Conservation (phyloP, 2,113 vertebrate genomes). For the Halichoerus grypus region DNA sequence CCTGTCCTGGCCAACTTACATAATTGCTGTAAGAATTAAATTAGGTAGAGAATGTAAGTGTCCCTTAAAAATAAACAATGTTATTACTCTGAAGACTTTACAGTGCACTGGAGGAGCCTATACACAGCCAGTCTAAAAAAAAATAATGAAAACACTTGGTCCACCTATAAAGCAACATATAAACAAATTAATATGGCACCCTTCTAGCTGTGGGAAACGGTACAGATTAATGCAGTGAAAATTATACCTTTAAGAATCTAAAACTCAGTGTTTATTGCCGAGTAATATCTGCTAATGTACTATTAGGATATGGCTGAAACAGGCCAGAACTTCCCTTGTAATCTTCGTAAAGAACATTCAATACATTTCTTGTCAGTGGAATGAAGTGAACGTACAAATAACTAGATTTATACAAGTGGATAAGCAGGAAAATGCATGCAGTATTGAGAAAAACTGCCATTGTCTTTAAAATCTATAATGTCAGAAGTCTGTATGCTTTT, state of each 20-base stretch:
- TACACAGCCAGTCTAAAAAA: neutral
- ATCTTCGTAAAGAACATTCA: constrained; percentile 31
- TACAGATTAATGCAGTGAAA: neutral
- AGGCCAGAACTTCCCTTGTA: neutral
- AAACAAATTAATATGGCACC: constrained; percentile 33
- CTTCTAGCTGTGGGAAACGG: constrained; percentile 6
- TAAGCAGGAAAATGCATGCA: neutral
- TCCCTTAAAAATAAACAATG: constrained; percentile 32
- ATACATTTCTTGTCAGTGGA: constrained; percentile 2
- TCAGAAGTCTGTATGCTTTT: neutral
- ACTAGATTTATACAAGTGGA: neutral
- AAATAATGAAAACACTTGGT: constrained; percentile 28
- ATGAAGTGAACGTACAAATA: neutral
- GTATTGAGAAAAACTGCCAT: neutral
- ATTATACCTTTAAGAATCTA: constrained; percentile 47
- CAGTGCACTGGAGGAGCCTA: neutral
- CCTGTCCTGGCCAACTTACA: neutral
- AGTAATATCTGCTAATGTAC: neutral
- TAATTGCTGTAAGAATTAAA: constrained; percentile 46
- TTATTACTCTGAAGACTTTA: constrained; percentile 65
- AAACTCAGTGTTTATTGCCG: constrained; percentile 30
- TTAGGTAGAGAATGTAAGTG: constrained; percentile 39
- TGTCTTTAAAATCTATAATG: constrained; percentile 30
- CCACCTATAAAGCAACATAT: constrained; percentile 10
- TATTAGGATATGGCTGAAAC: neutral